phyloP scores from a whole-genome alignment of 2,888 invertebrate species.

The Aplocera efformata region DNA sequence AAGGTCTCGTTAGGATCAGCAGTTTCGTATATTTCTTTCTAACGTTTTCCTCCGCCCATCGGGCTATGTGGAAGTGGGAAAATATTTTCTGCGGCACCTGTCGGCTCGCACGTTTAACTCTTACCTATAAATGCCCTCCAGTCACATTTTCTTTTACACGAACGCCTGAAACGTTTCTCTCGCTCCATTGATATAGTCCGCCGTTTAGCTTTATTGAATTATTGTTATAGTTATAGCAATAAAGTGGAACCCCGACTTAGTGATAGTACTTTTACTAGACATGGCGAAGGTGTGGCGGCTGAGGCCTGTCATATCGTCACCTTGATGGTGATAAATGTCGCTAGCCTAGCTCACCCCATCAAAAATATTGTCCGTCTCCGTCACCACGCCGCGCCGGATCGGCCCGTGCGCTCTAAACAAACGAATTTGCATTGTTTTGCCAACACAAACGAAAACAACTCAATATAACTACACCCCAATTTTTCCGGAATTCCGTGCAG shows the following conservation, averaged over 20 bases:
- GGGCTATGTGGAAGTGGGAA: slow-evolving; percentile 30
- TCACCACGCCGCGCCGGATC: slow-evolving; percentile 33
- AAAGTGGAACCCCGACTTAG: no score
- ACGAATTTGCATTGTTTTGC: slow-evolving; percentile 57
- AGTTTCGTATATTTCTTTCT: slow-evolving; percentile 43
- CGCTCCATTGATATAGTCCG: slow-evolving; percentile 34
- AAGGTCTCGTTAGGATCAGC: slow-evolving; percentile 25
- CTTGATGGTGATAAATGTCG: slow-evolving; percentile 74
- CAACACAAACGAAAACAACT: slow-evolving; percentile 40
- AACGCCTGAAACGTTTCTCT: slow-evolving; percentile 36
- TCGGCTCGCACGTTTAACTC: slow-evolving; percentile 53
- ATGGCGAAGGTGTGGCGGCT: slow-evolving; percentile 52
- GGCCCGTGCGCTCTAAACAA: slow-evolving; percentile 40
- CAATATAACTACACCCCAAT: slow-evolving; percentile 34
- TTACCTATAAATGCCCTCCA: slow-evolving; percentile 53
- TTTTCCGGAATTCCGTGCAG: slow-evolving; percentile 41
- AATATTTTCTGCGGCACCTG: slow-evolving; percentile 59
- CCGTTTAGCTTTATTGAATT: slow-evolving; percentile 4
- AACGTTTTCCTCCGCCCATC: slow-evolving; percentile 39
- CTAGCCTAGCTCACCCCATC: slow-evolving; percentile 39
- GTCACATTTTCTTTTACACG: slow-evolving; percentile 53
- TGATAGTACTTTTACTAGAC: no score
- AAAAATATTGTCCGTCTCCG: slow-evolving; percentile 56
- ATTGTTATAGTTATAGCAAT: no score
- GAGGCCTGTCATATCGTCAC: slow-evolving; percentile 49